phyloP scores from a whole-genome alignment of 1,140 invertebrate species.

The Ruditapes philippinarum region DNA sequence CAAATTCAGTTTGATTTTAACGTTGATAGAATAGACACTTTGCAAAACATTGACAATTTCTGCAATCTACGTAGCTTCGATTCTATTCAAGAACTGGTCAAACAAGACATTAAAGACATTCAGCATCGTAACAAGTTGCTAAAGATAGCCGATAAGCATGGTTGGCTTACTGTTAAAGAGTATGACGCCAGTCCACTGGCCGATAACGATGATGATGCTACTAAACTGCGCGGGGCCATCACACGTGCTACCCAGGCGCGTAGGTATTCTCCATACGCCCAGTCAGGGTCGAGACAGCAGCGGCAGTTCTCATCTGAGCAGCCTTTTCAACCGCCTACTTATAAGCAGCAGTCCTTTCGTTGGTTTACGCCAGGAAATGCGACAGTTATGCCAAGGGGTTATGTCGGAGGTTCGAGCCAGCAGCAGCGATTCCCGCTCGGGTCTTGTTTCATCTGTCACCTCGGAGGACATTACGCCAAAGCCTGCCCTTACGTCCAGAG shows the following conservation, averaged over 20 bases:
- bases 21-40: neutral
- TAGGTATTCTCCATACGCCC: neutral
- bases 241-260: neutral
- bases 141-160: slow-evolving; percentile 39
- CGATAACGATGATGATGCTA: slow-evolving; percentile 22
- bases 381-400: neutral
- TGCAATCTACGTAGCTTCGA: neutral
- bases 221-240: slow-evolving; percentile 29
- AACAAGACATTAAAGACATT: neutral
- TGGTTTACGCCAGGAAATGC: neutral
- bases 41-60: neutral
- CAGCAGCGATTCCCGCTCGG: neutral
- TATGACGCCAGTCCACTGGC: slow-evolving; percentile 10
- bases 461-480: neutral
- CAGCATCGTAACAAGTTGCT: slow-evolving; percentile 16
- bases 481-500: slow-evolving; percentile 17
- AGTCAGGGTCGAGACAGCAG: neutral
- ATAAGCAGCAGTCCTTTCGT: neutral
- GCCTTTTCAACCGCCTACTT: neutral
- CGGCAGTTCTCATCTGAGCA: neutral
- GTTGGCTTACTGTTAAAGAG: slow-evolving; percentile 30
- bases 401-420: neutral
- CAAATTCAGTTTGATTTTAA: neutral
- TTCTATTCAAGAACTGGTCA: neutral
- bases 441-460: neutral